These are phyloP conservation scores for Chionoecetes opilio DNA, from an alignment of 1,140 invertebrate species.

Conservation along the genomic window DNA sequence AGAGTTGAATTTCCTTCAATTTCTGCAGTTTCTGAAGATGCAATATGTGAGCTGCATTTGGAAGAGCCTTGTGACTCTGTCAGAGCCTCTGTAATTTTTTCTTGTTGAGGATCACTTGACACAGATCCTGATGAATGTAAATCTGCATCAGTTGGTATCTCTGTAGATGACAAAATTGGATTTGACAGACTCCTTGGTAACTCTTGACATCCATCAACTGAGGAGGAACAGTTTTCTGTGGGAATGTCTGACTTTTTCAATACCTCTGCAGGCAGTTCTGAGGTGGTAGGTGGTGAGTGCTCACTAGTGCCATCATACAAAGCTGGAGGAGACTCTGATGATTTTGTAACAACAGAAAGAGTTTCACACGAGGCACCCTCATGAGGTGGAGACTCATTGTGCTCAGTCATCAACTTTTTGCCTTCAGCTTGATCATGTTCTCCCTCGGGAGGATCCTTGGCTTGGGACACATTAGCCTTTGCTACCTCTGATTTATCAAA, in stretches of 20 bases:
- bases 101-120: background rate
- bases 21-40: background rate
- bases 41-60: background rate
- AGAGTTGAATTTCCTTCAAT: background rate
- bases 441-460: background rate
- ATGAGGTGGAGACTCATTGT: background rate
- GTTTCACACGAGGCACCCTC: background rate
- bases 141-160: background rate
- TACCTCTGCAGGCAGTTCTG: background rate
- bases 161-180: background rate
- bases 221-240: too few species aligned
- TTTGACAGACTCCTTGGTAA: background rate
- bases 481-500: background rate
- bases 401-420: background rate
- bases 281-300: background rate
- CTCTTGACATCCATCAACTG: background rate
- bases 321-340: background rate
- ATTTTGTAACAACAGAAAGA: background rate
- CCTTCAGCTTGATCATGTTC: background rate
- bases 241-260: too few species aligned
- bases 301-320: background rate
- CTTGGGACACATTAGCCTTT: background rate
- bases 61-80: background rate
- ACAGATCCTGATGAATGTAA: background rate
- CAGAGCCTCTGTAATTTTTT: background rate